A percentile compares a stretch with the other conserved stretches of the same genome.
Conservation (phyloP, 2,797 vertebrate genomes). For the Falco peregrinus region DNA sequence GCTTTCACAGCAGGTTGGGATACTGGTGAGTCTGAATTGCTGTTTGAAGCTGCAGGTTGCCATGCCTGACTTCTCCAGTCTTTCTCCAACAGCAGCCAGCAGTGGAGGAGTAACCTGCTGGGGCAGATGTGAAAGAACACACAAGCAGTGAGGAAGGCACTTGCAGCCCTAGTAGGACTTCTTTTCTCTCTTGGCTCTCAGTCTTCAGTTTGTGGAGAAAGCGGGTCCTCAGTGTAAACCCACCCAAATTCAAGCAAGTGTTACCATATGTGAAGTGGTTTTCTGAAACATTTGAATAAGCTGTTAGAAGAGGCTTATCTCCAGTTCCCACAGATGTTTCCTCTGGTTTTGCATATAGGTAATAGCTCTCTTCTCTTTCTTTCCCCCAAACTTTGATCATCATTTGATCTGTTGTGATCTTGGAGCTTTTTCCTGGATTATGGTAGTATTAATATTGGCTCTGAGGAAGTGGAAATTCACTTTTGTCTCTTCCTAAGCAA, state of each 20-base stretch:
- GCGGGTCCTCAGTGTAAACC: not conserved
- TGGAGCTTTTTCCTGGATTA: not conserved
- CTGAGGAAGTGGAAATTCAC: not conserved
- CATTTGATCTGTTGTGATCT: not conserved
- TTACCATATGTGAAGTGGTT: not conserved
- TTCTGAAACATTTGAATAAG: slow-evolving; percentile 24
- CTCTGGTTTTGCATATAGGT: not conserved
- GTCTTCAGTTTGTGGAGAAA: not conserved
- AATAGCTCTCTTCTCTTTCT: not conserved
- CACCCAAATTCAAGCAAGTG: not conserved
- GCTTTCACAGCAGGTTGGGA: not conserved
- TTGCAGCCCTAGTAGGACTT: not conserved
- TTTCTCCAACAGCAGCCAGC: not conserved
- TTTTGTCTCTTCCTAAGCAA: not conserved
- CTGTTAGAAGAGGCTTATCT: not conserved
- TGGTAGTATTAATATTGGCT: not conserved
- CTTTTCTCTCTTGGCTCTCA: not conserved
- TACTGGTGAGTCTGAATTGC: not conserved
- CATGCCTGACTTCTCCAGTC: not conserved
- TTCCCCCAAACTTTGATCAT: not conserved
- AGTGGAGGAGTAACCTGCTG: not conserved
- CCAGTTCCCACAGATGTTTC: slow-evolving; percentile 28
- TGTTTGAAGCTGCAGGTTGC: not conserved
- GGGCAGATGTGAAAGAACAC: not conserved
- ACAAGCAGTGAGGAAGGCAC: not conserved